Conservation (phyloP, 2,888 invertebrate species). For the Cetonia aurata region DNA sequence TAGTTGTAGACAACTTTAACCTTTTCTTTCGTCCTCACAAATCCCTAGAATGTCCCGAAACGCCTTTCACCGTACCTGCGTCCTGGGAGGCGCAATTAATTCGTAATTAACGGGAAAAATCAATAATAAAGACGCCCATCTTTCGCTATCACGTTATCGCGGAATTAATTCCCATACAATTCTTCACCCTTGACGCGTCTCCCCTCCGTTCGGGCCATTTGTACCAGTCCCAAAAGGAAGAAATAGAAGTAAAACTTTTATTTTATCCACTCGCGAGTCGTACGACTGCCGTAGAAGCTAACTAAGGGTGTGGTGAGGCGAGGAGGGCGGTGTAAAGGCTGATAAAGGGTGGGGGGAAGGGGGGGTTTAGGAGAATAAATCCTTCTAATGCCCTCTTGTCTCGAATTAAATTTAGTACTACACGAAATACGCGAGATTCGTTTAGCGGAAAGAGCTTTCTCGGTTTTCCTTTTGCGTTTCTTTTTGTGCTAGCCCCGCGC, state of each 20-base stretch:
- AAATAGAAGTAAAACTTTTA: constrained; percentile 11
- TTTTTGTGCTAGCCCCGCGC: background rate
- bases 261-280: constrained; percentile 8
- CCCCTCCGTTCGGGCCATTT: background rate
- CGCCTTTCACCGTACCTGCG: constrained; percentile 10
- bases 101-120: constrained; percentile 45
- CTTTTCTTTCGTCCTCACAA: no score
- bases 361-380: constrained; percentile 11
- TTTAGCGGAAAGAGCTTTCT: background rate
- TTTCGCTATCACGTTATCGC: constrained; percentile 16
- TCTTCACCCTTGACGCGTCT: background rate
- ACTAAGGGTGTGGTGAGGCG: no score
- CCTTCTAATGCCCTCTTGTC: constrained; percentile 29
- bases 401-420: constrained; percentile 23
- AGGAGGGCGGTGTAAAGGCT: no score
- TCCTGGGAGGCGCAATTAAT: constrained; percentile 40
- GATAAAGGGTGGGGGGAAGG: background rate
- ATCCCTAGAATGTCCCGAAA: no score
- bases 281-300: no score
- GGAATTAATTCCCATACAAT: constrained; percentile 18
- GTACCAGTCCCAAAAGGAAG: no score
- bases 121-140: constrained; percentile 21
- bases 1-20: no score
- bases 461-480: background rate
- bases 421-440: constrained; percentile 6